Evolutionary conservation across 53 echinoderm and acorn worm genomes (phyloP).

Genomic region (Astropecten irregularis): DNA sequence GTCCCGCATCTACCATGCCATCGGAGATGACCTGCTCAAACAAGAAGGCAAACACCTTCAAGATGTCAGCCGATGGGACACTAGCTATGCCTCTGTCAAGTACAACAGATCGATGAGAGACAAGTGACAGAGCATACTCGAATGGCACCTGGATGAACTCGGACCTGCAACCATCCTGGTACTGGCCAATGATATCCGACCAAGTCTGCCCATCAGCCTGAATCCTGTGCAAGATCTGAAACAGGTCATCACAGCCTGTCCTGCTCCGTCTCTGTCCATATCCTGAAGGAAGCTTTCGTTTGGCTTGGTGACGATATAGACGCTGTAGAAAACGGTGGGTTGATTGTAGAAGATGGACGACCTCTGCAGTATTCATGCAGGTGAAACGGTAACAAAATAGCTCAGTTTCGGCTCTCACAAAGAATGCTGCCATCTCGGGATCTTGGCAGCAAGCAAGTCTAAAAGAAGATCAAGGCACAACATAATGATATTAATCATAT

Average conservation of each 20-base stretch:
- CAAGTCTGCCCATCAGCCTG: constrained; percentile 38
- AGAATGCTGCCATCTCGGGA: constrained; percentile 70
- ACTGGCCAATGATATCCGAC: constrained; percentile 55
- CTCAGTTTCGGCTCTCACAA: constrained; percentile 79
- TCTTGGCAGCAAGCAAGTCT: constrained; percentile 83
- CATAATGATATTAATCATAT: too few species aligned
- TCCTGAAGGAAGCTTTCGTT: background rate
- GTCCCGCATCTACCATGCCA: constrained; percentile 63
- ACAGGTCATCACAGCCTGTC: background rate
- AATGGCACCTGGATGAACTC: constrained; percentile 78
- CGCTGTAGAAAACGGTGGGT: constrained; percentile 72
- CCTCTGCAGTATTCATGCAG: constrained; percentile 79
- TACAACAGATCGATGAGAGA: constrained; percentile 67
- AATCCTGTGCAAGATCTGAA: constrained; percentile 19
- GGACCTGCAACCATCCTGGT: constrained; percentile 69
- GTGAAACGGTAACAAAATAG: constrained; percentile 84
- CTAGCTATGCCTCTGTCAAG: constrained; percentile 67
- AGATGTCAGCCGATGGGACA: constrained; percentile 71
- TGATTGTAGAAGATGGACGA: constrained; percentile 68
- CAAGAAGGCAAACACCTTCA: constrained; percentile 69
- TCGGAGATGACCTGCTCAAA: constrained; percentile 71
- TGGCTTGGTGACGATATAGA: constrained; percentile 27
- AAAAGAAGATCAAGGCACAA: background rate
- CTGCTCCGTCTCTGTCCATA: background rate
- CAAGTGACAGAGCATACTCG: constrained; percentile 74